These are phyloP conservation scores for Thalassoma bifasciatum DNA, from an alignment of 2,113 vertebrate species.

Conservation along the genomic window DNA sequence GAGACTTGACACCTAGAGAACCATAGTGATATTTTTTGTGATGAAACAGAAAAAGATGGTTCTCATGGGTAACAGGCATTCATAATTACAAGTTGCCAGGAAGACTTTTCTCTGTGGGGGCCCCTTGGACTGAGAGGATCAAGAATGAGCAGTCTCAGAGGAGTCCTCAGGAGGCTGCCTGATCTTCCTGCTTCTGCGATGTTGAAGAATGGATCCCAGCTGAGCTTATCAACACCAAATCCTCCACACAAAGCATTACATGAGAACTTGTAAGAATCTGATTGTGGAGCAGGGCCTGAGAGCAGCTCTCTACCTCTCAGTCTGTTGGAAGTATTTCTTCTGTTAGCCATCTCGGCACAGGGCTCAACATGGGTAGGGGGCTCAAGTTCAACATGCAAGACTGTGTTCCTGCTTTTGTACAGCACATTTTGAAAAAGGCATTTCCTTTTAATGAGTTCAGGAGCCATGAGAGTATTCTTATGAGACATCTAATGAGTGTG, in stretches of 20 bases:
- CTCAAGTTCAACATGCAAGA: slow-evolving; percentile 79
- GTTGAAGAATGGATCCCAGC: slow-evolving; percentile 66
- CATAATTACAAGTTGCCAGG: slow-evolving; percentile 47
- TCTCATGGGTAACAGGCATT: slow-evolving; percentile 66
- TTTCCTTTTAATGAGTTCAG: slow-evolving; percentile 79
- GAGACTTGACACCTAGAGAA: slow-evolving; percentile 62
- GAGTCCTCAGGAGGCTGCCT: slow-evolving; percentile 55
- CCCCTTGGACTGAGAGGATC: slow-evolving; percentile 61
- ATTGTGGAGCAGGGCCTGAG: slow-evolving; percentile 70
- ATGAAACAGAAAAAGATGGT: slow-evolving; percentile 65
- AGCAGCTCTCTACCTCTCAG: slow-evolving; percentile 78
- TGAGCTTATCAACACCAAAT: slow-evolving; percentile 68
- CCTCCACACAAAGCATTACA: slow-evolving; percentile 60
- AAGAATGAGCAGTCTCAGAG: slow-evolving; percentile 59
- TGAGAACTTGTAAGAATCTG: slow-evolving; percentile 74
- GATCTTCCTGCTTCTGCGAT: slow-evolving; percentile 62
- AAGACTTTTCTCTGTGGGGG: slow-evolving; percentile 58
- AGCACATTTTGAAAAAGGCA: slow-evolving; percentile 78
- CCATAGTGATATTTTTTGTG: slow-evolving; percentile 71
- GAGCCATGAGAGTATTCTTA: slow-evolving; percentile 80
- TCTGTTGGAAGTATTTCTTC: slow-evolving; percentile 68
- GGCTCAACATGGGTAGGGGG: slow-evolving; percentile 55
- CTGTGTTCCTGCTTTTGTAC: slow-evolving; percentile 76
- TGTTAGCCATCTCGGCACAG: slow-evolving; percentile 63
- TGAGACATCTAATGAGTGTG: slow-evolving; percentile 63